phyloP scores from a whole-genome alignment of 2,797 vertebrate species.

The Mareca strepera region DNA sequence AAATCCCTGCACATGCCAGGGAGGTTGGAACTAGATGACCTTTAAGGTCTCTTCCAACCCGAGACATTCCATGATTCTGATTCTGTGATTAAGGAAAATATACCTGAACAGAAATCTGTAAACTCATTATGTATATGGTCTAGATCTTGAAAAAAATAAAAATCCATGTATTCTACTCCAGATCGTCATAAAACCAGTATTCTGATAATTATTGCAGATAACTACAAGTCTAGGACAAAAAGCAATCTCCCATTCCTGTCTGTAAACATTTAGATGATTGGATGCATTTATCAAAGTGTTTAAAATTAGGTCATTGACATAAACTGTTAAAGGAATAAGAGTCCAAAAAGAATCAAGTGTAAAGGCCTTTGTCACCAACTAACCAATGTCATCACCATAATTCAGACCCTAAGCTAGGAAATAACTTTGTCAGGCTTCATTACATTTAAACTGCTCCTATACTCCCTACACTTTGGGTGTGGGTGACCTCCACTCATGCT shows the following conservation, averaged over 20 bases:
- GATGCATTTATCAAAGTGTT: constrained; percentile 43
- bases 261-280: constrained; percentile 26
- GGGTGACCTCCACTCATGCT: not conserved
- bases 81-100: too few species aligned
- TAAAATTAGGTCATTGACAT: constrained; percentile 41
- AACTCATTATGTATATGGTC: not conserved
- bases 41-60: too few species aligned
- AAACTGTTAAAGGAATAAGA: not conserved
- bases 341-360: not conserved
- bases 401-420: not conserved
- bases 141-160: not conserved
- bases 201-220: not conserved
- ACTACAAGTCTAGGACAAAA: not conserved
- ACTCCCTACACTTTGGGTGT: not conserved
- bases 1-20: not conserved
- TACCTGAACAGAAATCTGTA: not conserved
- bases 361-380: not conserved
- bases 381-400: not conserved
- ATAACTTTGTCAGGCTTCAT: not conserved
- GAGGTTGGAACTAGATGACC: too few species aligned
- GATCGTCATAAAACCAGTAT: not conserved
- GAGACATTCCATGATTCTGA: too few species aligned
- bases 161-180: not conserved
- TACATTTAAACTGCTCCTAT: not conserved
- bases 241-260: not conserved